These are phyloP conservation scores for Siniperca undulata DNA, from an alignment of 2,797 vertebrate genomes.

Conservation along the genomic window DNA sequence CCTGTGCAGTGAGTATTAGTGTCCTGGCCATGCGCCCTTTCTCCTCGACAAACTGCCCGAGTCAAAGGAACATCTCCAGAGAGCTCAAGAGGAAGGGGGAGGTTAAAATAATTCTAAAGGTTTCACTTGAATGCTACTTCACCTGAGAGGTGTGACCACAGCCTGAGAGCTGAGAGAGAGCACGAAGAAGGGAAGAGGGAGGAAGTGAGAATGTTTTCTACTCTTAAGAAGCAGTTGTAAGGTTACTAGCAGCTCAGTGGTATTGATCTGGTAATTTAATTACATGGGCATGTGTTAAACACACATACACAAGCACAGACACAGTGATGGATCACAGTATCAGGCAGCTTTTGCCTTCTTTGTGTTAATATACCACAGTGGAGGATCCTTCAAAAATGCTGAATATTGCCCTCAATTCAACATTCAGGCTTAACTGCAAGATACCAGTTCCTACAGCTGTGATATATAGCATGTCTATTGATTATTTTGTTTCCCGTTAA, in stretches of 20 bases:
- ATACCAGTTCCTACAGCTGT: neutral
- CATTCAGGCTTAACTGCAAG: neutral
- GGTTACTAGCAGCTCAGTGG: slow-evolving; percentile 85
- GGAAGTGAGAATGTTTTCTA: slow-evolving; percentile 77
- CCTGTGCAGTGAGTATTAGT: slow-evolving; percentile 45
- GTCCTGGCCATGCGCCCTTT: slow-evolving; percentile 42
- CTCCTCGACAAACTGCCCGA: slow-evolving; percentile 30
- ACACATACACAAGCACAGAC: slow-evolving; percentile 38
- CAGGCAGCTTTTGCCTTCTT: slow-evolving; percentile 25
- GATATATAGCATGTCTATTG: neutral
- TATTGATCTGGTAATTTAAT: slow-evolving; percentile 95
- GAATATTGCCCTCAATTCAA: slow-evolving; percentile 3
- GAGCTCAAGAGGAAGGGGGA: slow-evolving; percentile 76
- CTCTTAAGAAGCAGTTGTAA: slow-evolving; percentile 82
- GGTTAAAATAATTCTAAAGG: slow-evolving; percentile 92
- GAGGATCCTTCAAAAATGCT: slow-evolving; percentile 4
- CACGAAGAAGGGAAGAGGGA: slow-evolving; percentile 21
- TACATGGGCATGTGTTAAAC: slow-evolving; percentile 78
- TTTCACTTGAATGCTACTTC: slow-evolving; percentile 90
- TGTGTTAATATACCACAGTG: slow-evolving; percentile 15
- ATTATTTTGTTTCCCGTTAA: no score
- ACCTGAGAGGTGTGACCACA: slow-evolving; percentile 79
- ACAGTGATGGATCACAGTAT: slow-evolving; percentile 52
- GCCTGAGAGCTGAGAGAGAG: slow-evolving; percentile 8
- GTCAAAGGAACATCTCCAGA: slow-evolving; percentile 36